Conservation (phyloP, 2,113 vertebrate genomes). For the Pionites leucogaster region DNA sequence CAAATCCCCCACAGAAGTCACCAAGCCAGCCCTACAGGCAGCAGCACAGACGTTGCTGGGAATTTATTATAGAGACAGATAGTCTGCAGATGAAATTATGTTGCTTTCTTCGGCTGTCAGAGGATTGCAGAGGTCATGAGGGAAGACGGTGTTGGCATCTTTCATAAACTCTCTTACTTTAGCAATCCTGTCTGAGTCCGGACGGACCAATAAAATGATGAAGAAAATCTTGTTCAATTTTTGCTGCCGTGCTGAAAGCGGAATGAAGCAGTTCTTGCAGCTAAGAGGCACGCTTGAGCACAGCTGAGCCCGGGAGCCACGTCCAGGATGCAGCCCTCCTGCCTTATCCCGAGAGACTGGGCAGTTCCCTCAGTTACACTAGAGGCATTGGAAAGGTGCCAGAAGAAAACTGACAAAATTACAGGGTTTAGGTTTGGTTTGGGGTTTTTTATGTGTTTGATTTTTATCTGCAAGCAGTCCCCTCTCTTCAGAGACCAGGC, state of each 20-base stretch:
- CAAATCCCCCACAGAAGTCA: constrained; percentile 53
- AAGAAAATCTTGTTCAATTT: not conserved
- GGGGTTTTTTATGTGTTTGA: not conserved
- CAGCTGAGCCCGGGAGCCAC: not conserved
- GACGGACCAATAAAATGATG: not conserved
- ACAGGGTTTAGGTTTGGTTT: too few species aligned
- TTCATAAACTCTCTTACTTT: not conserved
- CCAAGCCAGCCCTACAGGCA: not conserved
- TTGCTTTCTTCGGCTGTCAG: not conserved
- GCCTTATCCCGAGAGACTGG: not conserved
- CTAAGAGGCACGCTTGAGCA: not conserved
- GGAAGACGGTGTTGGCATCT: not conserved
- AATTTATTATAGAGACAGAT: not conserved
- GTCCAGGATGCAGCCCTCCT: not conserved
- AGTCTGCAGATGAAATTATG: not conserved
- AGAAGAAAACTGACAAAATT: not conserved
- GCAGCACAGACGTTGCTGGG: not conserved
- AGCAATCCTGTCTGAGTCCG: not conserved
- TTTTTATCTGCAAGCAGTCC: not conserved
- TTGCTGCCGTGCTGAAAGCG: not conserved
- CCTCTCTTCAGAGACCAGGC: not conserved
- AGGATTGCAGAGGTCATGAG: not conserved
- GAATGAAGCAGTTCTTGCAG: not conserved
- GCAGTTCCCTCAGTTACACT: not conserved
- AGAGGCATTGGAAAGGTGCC: not conserved